Conservation (phyloP, 2,797 vertebrate genomes). For the Neosilurus hyrtlii region DNA sequence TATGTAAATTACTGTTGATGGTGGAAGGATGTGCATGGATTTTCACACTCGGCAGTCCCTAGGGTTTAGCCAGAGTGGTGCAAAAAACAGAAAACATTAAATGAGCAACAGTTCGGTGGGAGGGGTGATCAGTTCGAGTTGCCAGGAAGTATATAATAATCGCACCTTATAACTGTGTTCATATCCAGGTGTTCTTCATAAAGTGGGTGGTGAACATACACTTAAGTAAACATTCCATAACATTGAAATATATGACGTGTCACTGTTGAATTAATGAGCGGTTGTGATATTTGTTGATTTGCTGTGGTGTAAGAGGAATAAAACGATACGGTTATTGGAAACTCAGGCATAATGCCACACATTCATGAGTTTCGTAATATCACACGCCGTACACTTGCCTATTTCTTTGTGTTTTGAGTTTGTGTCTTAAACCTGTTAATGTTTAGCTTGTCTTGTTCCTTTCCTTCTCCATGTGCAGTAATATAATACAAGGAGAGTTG, state of each 20-base stretch:
- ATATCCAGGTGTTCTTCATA: not conserved
- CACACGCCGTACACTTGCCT: not conserved
- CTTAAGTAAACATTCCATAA: not conserved
- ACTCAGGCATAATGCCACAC: not conserved
- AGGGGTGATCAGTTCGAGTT: too few relatives aligned
- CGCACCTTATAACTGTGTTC: not conserved
- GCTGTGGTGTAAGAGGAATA: too few relatives aligned
- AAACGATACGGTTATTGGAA: not conserved
- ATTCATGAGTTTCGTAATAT: not conserved
- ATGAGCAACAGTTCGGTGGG: too few relatives aligned
- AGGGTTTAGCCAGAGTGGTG: too few relatives aligned
- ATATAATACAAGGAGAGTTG: not conserved
- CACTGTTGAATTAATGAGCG: not conserved
- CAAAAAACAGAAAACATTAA: too few relatives aligned
- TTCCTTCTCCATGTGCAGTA: not conserved
- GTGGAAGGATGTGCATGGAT: too few relatives aligned
- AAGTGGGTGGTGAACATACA: not conserved
- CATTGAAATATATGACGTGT: not conserved
- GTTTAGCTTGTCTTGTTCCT: not conserved
- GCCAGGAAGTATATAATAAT: not conserved
- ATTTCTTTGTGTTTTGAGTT: not conserved
- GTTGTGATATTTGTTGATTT: too few relatives aligned
- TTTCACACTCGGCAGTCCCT: too few relatives aligned
- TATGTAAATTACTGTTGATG: too few relatives aligned
- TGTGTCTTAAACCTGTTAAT: not conserved